These are phyloP conservation scores for Deilephila porcellus DNA, from an alignment of 2,888 invertebrate genomes.

Conservation along the genomic window DNA sequence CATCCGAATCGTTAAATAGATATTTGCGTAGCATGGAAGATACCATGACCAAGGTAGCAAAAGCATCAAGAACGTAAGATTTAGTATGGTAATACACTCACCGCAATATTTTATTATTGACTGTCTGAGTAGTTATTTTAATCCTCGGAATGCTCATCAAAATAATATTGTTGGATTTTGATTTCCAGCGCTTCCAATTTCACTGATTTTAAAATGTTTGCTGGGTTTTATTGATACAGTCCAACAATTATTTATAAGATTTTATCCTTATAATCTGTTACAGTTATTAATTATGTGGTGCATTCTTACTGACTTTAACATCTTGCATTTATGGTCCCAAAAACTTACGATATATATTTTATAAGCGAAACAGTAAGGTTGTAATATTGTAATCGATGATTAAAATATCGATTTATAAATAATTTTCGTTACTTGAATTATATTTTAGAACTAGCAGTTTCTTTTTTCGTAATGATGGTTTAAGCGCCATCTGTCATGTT, in stretches of 20 bases:
- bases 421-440: no score
- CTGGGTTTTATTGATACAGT: no score
- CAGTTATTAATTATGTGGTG: not conserved
- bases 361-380: not conserved
- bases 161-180: no score
- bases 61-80: constrained; percentile 53
- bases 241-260: no score
- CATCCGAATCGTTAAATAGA: constrained; percentile 87
- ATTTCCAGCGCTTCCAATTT: no score
- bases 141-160: not conserved
- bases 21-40: constrained; percentile 86
- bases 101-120: constrained; percentile 20
- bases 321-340: constrained; percentile 26
- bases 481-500: constrained; percentile 6
- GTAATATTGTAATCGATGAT: not conserved
- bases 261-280: no score
- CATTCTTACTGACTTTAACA: not conserved
- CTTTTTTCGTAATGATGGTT: not conserved
- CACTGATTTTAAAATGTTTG: no score
- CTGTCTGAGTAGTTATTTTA: no score
- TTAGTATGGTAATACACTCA: constrained; percentile 40
- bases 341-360: constrained; percentile 11
- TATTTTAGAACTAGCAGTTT: not conserved
- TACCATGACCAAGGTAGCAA: constrained; percentile 58
- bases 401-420: not conserved